These are phyloP conservation scores for Poecilia picta DNA, from an alignment of 2,797 vertebrate genomes.

Conservation along the genomic window DNA sequence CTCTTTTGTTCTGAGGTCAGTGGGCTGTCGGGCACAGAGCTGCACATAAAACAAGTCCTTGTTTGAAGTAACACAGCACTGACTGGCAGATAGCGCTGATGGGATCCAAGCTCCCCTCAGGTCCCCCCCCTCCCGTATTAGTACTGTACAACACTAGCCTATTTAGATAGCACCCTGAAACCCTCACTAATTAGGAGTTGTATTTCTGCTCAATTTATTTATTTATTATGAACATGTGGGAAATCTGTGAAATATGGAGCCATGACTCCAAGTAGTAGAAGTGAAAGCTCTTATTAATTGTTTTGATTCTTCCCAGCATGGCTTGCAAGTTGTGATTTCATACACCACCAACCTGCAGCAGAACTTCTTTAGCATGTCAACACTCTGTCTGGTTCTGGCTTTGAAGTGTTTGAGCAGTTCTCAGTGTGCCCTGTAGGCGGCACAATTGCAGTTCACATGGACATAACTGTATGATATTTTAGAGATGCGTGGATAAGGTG, in stretches of 20 bases:
- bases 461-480: slow-evolving; percentile 9
- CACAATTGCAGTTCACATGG: slow-evolving; percentile 22
- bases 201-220: slow-evolving; percentile 32
- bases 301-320: slow-evolving; percentile 43
- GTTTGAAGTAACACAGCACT: slow-evolving; percentile 65
- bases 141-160: slow-evolving; percentile 67
- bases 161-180: slow-evolving; percentile 51
- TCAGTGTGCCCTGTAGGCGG: background rate
- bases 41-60: slow-evolving; percentile 63
- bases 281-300: slow-evolving; percentile 36
- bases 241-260: slow-evolving; percentile 34
- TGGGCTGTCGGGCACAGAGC: slow-evolving; percentile 59
- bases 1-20: slow-evolving; percentile 59
- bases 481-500: slow-evolving; percentile 26
- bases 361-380: slow-evolving; percentile 38
- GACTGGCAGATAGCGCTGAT: slow-evolving; percentile 61
- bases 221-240: slow-evolving; percentile 12
- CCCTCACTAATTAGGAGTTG: slow-evolving; percentile 53
- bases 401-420: slow-evolving; percentile 20
- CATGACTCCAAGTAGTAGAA: slow-evolving; percentile 29
- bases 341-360: slow-evolving; percentile 34
- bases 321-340: slow-evolving; percentile 41
- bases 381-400: slow-evolving; percentile 21
- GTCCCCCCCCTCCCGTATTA: background rate
- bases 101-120: slow-evolving; percentile 52